Percentiles rank a stretch among this genome's conserved stretches.
phyloP scores from a whole-genome alignment of 2,888 invertebrate species.

The Hemicrepidius hirtus region DNA sequence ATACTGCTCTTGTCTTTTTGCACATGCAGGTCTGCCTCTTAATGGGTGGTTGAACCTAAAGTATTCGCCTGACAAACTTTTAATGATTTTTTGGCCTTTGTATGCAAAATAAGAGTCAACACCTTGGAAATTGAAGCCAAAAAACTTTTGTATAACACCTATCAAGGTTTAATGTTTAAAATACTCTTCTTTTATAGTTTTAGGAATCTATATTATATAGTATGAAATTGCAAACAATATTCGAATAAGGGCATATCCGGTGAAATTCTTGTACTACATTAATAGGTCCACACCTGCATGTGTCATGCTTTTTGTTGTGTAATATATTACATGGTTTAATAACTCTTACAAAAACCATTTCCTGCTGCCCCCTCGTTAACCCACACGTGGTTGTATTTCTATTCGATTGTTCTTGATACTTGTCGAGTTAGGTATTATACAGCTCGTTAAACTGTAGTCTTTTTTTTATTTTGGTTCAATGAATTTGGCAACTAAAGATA shows the following conservation, averaged over 20 bases:
- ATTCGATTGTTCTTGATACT: not conserved
- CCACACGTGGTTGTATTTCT: slow-evolving; percentile 9
- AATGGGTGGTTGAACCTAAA: slow-evolving; percentile 44
- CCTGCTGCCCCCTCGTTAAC: slow-evolving; percentile 34
- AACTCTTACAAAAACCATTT: slow-evolving; percentile 19
- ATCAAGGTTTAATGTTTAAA: not conserved
- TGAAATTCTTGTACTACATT: slow-evolving; percentile 8
- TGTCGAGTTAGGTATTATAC: not conserved
- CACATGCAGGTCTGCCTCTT: slow-evolving; percentile 40
- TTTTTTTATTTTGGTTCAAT: slow-evolving; percentile 15
- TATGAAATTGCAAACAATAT: no score
- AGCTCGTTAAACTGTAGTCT: not conserved
- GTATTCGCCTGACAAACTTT: slow-evolving; percentile 19
- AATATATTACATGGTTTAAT: slow-evolving; percentile 24
- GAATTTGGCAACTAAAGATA: slow-evolving; percentile 1
- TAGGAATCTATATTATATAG: no score
- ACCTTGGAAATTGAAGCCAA: slow-evolving; percentile 15
- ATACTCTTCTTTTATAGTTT: not conserved
- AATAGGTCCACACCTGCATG: slow-evolving; percentile 36
- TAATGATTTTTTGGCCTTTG: not conserved
- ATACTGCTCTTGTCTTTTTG: slow-evolving; percentile 38
- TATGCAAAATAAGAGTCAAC: slow-evolving; percentile 7
- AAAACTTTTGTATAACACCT: slow-evolving; percentile 4
- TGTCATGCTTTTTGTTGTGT: slow-evolving; percentile 35
- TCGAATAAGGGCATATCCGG: slow-evolving; percentile 27